Evolutionary conservation across 2,113 vertebrate species (phyloP), one percentile per base, ranked within the genome.

Genomic region (Alouatta palliata): DNA sequence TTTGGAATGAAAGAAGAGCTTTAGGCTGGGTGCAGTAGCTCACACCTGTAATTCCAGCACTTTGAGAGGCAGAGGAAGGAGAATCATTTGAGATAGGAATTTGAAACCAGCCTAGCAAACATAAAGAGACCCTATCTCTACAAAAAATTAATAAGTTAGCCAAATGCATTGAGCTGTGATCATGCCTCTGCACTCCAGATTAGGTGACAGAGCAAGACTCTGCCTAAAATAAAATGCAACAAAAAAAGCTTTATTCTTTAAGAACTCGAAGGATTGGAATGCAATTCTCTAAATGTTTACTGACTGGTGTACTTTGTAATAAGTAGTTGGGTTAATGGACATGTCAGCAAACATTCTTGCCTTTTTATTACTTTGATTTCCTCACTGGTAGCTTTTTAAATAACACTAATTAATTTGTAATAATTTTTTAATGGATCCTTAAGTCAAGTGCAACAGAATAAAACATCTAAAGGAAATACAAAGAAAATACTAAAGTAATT

Each of bases 351-450:
- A 66, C 3, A 9, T 82, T 35, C 73, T 83, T 81, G 20, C 40
- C 21, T n/a, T 90, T 92, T 75, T 61, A 89, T 75, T 82, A 58
- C 52, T 70, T 80, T 81, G 56, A 87, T 90, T 92, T 75, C 66
- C 64, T 86, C 81, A 37, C 5, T 83, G 14, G 45, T 64, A 79
- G 56, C 43, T 90, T 92, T 81, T 91, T 89, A n/a, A 96, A 81
- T 23, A 92, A 45, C 47, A 37, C 21, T 58, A 75, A 90, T 83
- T 20, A 77, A 45, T 88, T 86, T 77, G 19, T 88, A 27, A 77
- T 45, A 16, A 82, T 89, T 93, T 54, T 81, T 79, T 79, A 35
- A 40, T 90, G 49, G 20, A 87, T 79, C 37, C 54, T 82, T 77
- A 61, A 87, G 54, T 92, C 81, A 85, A 81, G 70, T 45, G 32